A percentile compares a stretch with the other conserved stretches of the same genome.
phyloP scores from a whole-genome alignment of 1,140 invertebrate species.

The Daktulosphaira vitifoliae region DNA sequence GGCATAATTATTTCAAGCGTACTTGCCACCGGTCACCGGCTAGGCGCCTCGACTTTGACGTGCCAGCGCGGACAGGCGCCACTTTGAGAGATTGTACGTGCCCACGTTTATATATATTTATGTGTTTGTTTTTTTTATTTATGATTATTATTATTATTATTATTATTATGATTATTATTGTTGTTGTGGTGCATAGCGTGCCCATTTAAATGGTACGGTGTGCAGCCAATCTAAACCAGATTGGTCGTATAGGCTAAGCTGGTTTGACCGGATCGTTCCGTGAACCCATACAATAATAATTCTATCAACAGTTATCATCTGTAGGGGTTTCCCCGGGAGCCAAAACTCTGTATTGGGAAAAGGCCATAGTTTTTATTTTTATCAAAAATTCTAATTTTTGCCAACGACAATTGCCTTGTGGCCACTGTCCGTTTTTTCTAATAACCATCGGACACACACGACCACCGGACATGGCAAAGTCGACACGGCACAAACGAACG shows the following conservation, averaged over 20 bases:
- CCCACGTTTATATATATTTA: background rate
- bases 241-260: conserved; percentile 23
- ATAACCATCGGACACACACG: too few relatives aligned
- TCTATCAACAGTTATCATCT: background rate
- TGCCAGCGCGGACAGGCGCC: background rate
- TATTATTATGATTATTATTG: background rate
- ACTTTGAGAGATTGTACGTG: background rate
- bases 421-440: too few relatives aligned
- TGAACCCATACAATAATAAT: too few relatives aligned
- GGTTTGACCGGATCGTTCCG: conserved; percentile 25
- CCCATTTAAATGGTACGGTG: too few relatives aligned
- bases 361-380: too few relatives aligned
- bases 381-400: too few relatives aligned
- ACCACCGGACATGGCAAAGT: too few relatives aligned
- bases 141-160: conserved; percentile 6
- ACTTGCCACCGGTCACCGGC: background rate
- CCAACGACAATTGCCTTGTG: too few relatives aligned
- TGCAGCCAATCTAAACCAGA: conserved; percentile 1
- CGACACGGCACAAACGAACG: too few relatives aligned
- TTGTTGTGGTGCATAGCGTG: too few relatives aligned
- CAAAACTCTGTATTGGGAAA: too few relatives aligned
- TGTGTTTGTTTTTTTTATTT: background rate
- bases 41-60: conserved; percentile 7
- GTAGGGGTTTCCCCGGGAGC: conserved; percentile 9
- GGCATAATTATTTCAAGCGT: too few relatives aligned